phyloP scores from a whole-genome alignment of 2,888 invertebrate genomes.

The Corythucha ciliata region DNA sequence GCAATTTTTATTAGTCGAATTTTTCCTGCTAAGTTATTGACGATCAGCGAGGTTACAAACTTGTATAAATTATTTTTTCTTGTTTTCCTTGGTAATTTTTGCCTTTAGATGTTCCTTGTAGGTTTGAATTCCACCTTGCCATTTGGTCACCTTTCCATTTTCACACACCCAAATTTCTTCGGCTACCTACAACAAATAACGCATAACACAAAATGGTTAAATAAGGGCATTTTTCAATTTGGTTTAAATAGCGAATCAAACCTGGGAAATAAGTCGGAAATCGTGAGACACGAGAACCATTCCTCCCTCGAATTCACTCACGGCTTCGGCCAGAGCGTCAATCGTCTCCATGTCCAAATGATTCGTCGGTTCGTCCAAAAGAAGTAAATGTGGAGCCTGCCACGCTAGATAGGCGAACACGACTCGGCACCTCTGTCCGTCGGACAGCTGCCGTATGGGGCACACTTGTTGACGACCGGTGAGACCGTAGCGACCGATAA shows the following conservation, averaged over 20 bases:
- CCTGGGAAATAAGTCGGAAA: slow-evolving; percentile 97
- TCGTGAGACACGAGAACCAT: slow-evolving; percentile 99
- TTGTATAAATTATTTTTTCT: slow-evolving; percentile 15
- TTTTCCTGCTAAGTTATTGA: too few relatives aligned
- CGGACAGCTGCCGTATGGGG: slow-evolving; percentile 88
- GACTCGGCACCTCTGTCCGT: slow-evolving; percentile 96
- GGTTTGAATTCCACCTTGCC: slow-evolving; percentile 90
- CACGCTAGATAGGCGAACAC: slow-evolving; percentile 98
- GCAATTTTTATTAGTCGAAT: too few relatives aligned
- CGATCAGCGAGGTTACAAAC: too few relatives aligned
- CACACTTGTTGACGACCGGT: slow-evolving; percentile 94
- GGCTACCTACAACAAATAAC: slow-evolving; percentile 63
- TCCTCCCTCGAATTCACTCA: slow-evolving; percentile 96
- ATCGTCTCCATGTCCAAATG: slow-evolving; percentile 97
- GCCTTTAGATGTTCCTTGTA: slow-evolving; percentile 92
- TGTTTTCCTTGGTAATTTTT: slow-evolving; percentile 68
- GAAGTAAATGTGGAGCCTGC: slow-evolving; percentile 89
- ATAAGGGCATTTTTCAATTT: background rate
- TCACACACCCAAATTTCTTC: slow-evolving; percentile 99
- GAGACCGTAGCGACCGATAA: slow-evolving; percentile 94
- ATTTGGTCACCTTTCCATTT: slow-evolving; percentile 88
- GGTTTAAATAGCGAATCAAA: too few relatives aligned
- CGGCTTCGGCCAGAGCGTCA: slow-evolving; percentile 93
- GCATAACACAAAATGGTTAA: slow-evolving; percentile 12
- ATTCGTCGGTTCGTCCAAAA: slow-evolving; percentile 83